Percentiles rank a stretch among this genome's conserved stretches.
These are phyloP conservation scores for Sebastes schlegelii DNA, from an alignment of 2,113 vertebrate species.

Conservation along the genomic window DNA sequence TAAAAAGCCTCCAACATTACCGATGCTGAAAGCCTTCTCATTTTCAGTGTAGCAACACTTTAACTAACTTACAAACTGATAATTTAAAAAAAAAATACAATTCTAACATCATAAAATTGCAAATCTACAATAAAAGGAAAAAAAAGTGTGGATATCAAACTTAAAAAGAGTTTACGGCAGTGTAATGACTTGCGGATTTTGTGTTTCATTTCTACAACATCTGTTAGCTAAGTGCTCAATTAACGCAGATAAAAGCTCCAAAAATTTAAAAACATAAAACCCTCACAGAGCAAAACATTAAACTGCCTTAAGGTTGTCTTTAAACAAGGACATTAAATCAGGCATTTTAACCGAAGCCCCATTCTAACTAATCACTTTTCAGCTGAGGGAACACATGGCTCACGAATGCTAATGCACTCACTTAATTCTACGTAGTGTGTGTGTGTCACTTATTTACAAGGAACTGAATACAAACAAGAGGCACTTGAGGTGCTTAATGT, in stretches of 20 bases:
- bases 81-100: not conserved
- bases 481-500: slow-evolving; percentile 42
- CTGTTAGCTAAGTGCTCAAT: not conserved
- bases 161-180: not conserved
- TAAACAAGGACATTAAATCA: slow-evolving; percentile 38
- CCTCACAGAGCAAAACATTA: slow-evolving; percentile 28
- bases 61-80: not conserved
- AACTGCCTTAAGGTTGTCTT: slow-evolving; percentile 19
- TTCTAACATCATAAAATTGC: not conserved
- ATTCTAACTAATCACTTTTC: slow-evolving; percentile 46
- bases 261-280: not conserved
- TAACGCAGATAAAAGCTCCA: slow-evolving; percentile 17
- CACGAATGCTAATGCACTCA: slow-evolving; percentile 39
- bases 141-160: not conserved
- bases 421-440: slow-evolving; percentile 33
- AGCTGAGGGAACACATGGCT: slow-evolving; percentile 27
- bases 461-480: slow-evolving; percentile 50
- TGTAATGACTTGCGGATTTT: not conserved
- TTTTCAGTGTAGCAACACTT: not conserved
- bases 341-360: slow-evolving; percentile 39
- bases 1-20: not conserved
- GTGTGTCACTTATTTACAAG: slow-evolving; percentile 26
- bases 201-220: slow-evolving; percentile 1
- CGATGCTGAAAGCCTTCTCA: not conserved
- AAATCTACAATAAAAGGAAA: not conserved